Evolutionary conservation across 2,888 invertebrate species (phyloP).

Genomic region (Limnephilus rhombicus): DNA sequence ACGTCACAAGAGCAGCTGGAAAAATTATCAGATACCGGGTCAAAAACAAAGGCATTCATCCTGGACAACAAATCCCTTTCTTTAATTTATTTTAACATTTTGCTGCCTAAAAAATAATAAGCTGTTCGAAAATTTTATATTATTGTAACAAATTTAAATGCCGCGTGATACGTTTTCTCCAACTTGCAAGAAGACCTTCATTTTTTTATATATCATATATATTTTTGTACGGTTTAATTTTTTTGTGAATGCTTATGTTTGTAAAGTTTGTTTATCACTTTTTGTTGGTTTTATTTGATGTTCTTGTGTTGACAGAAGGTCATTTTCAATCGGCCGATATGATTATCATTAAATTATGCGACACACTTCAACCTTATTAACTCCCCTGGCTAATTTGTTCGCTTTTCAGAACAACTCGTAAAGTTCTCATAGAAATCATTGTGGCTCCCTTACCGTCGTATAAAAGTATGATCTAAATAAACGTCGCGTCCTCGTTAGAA

Average conservation of each 20-base stretch:
- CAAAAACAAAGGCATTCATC: background rate
- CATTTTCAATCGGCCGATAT: too few species aligned
- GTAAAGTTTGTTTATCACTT: background rate
- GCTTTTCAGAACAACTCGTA: too few species aligned
- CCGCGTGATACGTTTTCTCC: background rate
- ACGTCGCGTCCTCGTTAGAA: too few species aligned
- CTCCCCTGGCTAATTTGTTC: too few species aligned
- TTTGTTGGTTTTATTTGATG: background rate
- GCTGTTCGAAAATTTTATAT: background rate
- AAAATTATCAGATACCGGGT: background rate
- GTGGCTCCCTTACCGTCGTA: too few species aligned
- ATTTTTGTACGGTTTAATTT: background rate
- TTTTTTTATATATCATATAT: background rate
- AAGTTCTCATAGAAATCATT: too few species aligned
- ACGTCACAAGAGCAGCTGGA: background rate
- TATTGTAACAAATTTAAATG: too few species aligned
- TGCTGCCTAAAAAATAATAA: background rate
- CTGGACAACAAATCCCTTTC: background rate
- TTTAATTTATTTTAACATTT: background rate
- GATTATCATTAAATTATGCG: too few species aligned
- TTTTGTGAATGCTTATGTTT: background rate
- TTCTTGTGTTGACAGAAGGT: too few species aligned
- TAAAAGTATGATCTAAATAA: too few species aligned
- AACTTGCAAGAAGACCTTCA: background rate
- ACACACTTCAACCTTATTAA: too few species aligned